Percentiles rank a stretch among this genome's conserved stretches.
phyloP scores from a whole-genome alignment of 2,888 invertebrate species.

The Hyposoter dolosus region DNA sequence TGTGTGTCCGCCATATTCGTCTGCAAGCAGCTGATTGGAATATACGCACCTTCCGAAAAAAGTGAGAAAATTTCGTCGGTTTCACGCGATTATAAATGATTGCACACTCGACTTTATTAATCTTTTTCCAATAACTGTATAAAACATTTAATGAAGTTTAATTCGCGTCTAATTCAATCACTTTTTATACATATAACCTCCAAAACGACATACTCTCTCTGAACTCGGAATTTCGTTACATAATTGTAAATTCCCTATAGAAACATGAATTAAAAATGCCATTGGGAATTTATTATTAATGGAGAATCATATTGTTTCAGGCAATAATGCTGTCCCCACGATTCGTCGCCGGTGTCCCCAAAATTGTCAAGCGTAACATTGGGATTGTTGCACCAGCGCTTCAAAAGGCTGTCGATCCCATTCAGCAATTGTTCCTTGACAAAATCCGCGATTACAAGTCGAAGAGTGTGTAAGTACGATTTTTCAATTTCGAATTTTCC shows the following conservation, averaged over 20 bases:
- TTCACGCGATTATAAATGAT: slow-evolving; percentile 12
- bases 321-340: slow-evolving; percentile 78
- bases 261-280: neutral
- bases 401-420: slow-evolving; percentile 93
- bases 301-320: slow-evolving; percentile 46
- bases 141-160: neutral
- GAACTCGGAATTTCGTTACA: slow-evolving; percentile 46
- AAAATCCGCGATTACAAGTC: slow-evolving; percentile 96
- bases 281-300: neutral
- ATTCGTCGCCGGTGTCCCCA: slow-evolving; percentile 74
- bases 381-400: slow-evolving; percentile 90
- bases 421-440: slow-evolving; percentile 96
- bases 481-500: neutral
- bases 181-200: slow-evolving; percentile 26
- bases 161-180: neutral
- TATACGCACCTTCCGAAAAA: slow-evolving; percentile 48
- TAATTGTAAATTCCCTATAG: slow-evolving; percentile 44
- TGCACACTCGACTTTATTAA: neutral
- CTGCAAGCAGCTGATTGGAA: slow-evolving; percentile 67
- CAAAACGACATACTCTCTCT: neutral
- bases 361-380: slow-evolving; percentile 87
- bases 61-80: slow-evolving; percentile 43
- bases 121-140: neutral
- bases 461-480: slow-evolving; percentile 91
- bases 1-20: slow-evolving; percentile 66